These are phyloP conservation scores for Hippotragus niger DNA, from an alignment of 2,113 vertebrate genomes.

Conservation along the genomic window DNA sequence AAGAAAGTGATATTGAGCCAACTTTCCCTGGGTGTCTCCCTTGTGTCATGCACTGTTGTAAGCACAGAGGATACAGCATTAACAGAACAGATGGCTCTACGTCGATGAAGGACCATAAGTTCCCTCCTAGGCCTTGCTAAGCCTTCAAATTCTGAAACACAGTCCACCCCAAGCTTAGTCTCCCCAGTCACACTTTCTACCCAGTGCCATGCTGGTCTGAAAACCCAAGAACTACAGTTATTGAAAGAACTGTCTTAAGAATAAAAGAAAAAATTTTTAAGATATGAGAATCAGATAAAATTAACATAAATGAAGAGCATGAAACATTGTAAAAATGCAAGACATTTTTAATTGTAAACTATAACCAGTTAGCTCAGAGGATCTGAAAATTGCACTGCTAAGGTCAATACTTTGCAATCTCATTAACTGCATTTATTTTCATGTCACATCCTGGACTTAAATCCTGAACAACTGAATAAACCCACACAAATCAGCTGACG, in stretches of 20 bases:
- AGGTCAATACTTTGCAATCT: background rate
- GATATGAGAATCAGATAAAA: background rate
- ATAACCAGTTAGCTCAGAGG: background rate
- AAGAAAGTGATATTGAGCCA: background rate
- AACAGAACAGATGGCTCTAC: background rate
- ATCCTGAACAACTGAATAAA: background rate
- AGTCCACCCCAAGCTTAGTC: background rate
- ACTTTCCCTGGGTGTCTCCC: background rate
- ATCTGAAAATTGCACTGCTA: background rate
- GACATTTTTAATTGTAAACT: background rate
- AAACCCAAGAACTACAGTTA: background rate
- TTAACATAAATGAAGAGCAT: background rate
- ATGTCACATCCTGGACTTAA: background rate
- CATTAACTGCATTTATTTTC: slow-evolving; percentile 2
- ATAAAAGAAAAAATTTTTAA: background rate
- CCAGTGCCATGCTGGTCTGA: background rate
- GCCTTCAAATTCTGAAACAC: background rate
- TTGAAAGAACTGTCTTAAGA: background rate
- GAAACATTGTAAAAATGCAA: background rate
- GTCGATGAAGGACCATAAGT: background rate
- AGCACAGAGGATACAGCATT: background rate
- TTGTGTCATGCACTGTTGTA: background rate
- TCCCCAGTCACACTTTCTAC: background rate
- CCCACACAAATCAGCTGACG: background rate
- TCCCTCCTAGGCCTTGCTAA: background rate